phyloP scores from a whole-genome alignment of 2,797 vertebrate genomes.

The Parauchenoglanis ngamensis region DNA sequence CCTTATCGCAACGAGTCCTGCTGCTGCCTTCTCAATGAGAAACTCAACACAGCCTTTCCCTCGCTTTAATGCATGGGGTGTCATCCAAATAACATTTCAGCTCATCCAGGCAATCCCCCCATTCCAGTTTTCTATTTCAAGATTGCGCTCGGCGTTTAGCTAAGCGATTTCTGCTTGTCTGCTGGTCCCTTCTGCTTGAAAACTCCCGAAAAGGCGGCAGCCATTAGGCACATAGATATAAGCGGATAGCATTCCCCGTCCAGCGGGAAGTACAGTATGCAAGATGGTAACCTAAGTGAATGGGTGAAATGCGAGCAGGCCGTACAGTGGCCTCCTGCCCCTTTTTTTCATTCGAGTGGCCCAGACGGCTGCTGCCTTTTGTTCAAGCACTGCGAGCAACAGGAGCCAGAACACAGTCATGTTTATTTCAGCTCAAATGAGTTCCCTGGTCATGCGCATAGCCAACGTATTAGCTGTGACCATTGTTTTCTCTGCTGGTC shows the following conservation, averaged over 20 bases:
- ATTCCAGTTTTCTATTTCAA: conserved; percentile 81
- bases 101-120: conserved; percentile 64
- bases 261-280: conserved; percentile 73
- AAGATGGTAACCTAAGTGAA: conserved; percentile 72
- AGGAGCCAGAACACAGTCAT: conserved; percentile 44
- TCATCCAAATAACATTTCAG: conserved; percentile 84
- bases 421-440: conserved; percentile 45
- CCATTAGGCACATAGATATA: conserved; percentile 68
- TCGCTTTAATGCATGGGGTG: conserved; percentile 78
- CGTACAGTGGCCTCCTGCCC: conserved; percentile 59
- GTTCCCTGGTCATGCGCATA: background rate
- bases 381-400: conserved; percentile 30
- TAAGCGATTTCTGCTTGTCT: conserved; percentile 65
- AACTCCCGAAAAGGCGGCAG: conserved; percentile 61
- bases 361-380: conserved; percentile 53
- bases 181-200: conserved; percentile 64
- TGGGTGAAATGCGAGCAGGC: conserved; percentile 59
- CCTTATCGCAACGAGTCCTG: conserved; percentile 82
- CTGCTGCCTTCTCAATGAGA: conserved; percentile 81
- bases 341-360: conserved; percentile 49
- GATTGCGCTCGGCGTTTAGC: conserved; percentile 69
- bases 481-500: conserved; percentile 20
- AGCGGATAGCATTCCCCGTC: conserved; percentile 65
- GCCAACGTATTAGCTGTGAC: conserved; percentile 14
- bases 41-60: conserved; percentile 79